Percentiles rank a stretch among this genome's conserved stretches.
Conservation (phyloP, 2,888 invertebrate genomes). For the Reticulitermes lucifugus region DNA sequence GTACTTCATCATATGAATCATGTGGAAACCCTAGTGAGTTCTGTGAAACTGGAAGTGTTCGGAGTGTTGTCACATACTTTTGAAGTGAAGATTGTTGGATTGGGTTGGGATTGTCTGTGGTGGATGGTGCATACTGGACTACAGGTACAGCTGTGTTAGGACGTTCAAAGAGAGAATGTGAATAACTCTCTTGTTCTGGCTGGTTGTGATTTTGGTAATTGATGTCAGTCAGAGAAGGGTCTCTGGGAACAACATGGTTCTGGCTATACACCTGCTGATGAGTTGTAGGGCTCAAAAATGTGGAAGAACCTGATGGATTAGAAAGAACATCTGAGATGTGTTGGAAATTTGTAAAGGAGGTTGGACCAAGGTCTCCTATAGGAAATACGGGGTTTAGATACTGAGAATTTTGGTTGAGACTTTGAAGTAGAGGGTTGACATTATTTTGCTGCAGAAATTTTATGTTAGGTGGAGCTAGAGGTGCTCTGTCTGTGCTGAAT, state of each 20-base stretch:
- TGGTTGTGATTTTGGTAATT: conserved; percentile 1
- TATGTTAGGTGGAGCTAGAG: neutral
- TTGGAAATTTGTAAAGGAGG: conserved; percentile 26
- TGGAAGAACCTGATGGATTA: conserved; percentile 2
- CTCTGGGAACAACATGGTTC: neutral
- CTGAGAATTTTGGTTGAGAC: neutral
- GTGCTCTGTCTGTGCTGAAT: neutral
- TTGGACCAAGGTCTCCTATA: neutral
- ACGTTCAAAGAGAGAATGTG: conserved; percentile 12
- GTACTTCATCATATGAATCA: conserved; percentile 24
- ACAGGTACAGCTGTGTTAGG: neutral
- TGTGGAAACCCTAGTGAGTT: conserved; percentile 8
- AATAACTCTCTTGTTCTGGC: conserved; percentile 14
- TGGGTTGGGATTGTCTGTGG: neutral
- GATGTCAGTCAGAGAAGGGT: neutral
- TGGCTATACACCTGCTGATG: neutral
- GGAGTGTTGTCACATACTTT: conserved; percentile 1
- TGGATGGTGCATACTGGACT: neutral
- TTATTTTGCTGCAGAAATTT: neutral
- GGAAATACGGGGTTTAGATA: conserved; percentile 12
- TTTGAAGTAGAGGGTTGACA: neutral
- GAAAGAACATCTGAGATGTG: conserved; percentile 25
- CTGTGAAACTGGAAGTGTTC: conserved; percentile 14
- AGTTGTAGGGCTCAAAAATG: neutral
- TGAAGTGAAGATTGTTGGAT: neutral